A percentile compares a stretch with the other conserved stretches of the same genome.
These are phyloP conservation scores for Drosophila nr. perissopoda DNA, from an alignment of 2,888 invertebrate genomes.

Conservation along the genomic window DNA sequence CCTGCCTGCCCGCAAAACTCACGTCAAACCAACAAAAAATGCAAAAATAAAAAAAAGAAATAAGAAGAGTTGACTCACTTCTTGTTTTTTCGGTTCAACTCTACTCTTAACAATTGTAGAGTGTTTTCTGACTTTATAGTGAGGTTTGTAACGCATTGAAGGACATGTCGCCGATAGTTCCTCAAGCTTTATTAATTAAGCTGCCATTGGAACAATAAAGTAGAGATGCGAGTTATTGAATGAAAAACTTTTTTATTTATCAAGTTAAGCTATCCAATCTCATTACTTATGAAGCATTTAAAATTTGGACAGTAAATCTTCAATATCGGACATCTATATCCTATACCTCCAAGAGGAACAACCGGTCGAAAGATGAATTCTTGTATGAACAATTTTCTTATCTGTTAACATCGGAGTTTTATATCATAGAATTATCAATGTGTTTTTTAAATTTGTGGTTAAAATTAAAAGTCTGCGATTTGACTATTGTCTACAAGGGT, in stretches of 20 bases:
- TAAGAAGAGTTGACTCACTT: constrained; percentile 31
- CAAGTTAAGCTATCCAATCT: not conserved
- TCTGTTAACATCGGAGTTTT: not conserved
- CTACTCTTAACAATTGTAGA: not conserved
- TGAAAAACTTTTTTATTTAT: not conserved
- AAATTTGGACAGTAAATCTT: not conserved
- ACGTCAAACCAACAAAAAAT: constrained; percentile 19
- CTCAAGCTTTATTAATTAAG: not conserved
- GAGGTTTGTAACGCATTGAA: not conserved
- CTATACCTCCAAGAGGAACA: not conserved
- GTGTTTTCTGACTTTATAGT: not conserved
- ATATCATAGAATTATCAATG: not conserved
- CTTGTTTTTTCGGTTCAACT: not conserved
- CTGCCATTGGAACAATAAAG: not conserved
- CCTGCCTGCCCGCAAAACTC: constrained; percentile 29
- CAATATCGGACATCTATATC: not conserved
- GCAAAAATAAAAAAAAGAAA: not conserved
- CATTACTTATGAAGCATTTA: not conserved
- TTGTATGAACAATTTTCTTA: not conserved
- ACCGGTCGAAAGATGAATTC: not conserved
- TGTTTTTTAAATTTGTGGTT: not conserved
- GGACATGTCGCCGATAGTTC: not conserved
- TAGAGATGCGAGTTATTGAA: not conserved
- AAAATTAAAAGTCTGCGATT: not conserved
- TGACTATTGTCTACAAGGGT: not conserved